Base-by-base conservation (phyloP, 1,140 invertebrate species). In the Pinna nobilis region DNA sequence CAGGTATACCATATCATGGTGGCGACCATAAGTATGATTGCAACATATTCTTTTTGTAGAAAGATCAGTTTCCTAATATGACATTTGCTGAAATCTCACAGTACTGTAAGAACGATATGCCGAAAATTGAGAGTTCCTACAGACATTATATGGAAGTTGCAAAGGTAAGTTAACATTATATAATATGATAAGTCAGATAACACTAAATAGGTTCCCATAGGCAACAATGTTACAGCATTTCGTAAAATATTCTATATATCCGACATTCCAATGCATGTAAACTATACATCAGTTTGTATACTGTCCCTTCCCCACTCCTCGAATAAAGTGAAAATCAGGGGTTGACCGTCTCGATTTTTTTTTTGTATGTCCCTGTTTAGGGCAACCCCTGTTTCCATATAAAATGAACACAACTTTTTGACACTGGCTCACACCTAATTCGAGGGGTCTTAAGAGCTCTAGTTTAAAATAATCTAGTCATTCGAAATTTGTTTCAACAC, bases 131-230 rank as follows among this genome's bases (percentile, higher is more conserved):
- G 30, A 33, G 13, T 1, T 30, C 61, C 20, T 82, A 68, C 44
- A 30, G 55, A 25, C 64, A 77, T 60, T 77, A 73, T 47, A 75
- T 79, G 78, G 70, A 78, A 4, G 32, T 82, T 1, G 77, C 77
- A 6, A 74, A 76, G 72, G 80, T 82, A 51, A 70, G 41, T 25
- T 44, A 44, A 44, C 9, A 11, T 44, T n/a, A 44, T 44, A 11
- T 44, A 9, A 44, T 11, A 11, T 44, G 9, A 44, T 11, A 11
- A n/a, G 9, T 44, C 39, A 9, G 39, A 44, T 11, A 9, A 11
- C n/a, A 44, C 9, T n/a, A 11, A n/a, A 44, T 44, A 11, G 9
- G n/a, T 44, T 44, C n/a, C 39, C n/a, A n/a, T n/a, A 11, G n/a
- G 39, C 49, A 15, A 0, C 1, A 23, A 2, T 9, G 15, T 41